Evolutionary conservation across 2,888 invertebrate species (phyloP).

Genomic region (Rhaphigaster nebulosa): DNA sequence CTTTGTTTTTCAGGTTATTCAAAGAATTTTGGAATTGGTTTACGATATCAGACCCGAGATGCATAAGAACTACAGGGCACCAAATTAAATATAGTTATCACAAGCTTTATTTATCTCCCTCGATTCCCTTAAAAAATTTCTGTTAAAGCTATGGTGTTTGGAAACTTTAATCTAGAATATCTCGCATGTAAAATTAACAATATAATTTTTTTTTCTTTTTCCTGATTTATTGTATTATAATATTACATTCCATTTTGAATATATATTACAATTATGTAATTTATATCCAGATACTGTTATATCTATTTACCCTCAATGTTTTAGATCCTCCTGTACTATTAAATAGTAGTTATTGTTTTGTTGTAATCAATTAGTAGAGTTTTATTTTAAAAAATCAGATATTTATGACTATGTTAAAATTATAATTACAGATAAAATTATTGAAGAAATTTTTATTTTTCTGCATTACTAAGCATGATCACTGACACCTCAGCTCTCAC

Average conservation of each 20-base stretch:
- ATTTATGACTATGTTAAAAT: constrained; percentile 27
- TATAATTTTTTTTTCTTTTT: neutral
- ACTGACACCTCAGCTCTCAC: neutral
- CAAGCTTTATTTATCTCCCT: neutral
- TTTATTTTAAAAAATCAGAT: neutral
- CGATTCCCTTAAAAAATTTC: neutral
- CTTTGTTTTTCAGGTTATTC: constrained; percentile 76
- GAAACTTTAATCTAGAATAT: constrained; percentile 15
- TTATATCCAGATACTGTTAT: neutral
- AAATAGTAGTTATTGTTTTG: neutral
- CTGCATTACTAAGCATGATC: neutral
- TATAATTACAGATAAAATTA: constrained; percentile 10
- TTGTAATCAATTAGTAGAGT: neutral
- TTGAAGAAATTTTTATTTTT: neutral
- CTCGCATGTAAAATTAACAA: constrained; percentile 11
- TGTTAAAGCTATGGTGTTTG: constrained; percentile 13
- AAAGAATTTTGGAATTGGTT: constrained; percentile 85
- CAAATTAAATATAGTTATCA: constrained; percentile 34
- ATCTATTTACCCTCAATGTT: neutral
- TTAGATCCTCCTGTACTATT: neutral
- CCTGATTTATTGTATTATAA: neutral
- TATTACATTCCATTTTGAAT: constrained; percentile 34
- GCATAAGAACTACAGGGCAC: constrained; percentile 81
- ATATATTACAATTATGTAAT: neutral
- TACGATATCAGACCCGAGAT: constrained; percentile 94